Base-by-base conservation (phyloP, 2,113 vertebrate genomes). In the Prinia subflava region DNA sequence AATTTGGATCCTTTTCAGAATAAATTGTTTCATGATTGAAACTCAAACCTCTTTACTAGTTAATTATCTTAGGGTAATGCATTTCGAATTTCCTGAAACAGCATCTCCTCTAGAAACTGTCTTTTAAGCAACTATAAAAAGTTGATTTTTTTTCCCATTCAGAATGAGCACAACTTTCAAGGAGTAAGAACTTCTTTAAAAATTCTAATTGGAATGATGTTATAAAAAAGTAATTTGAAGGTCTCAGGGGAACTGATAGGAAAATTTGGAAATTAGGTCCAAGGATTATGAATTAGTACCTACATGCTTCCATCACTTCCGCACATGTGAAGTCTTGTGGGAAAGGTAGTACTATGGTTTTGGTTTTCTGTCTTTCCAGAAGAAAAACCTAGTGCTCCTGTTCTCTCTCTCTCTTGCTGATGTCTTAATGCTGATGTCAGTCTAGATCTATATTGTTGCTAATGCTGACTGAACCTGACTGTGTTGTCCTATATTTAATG, bases 51-150 rank as follows among this genome's bases (percentile, higher is more conserved):
- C 64, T 83, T 94, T 80, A 30, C 69, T 67, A 59, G 23, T 69
- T 94, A 67, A 83, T 91, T 96, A 44, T 65, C 37, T 74, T 50
- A 69, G 59, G 15, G 15, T 50, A 89, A 83, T 52, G 52, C 50
- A 63, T 83, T 91, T 91, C n/a, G 89, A 75, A 88, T 69, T 57
- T 91, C 63, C 62, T 71, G 41, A 91, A 84, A 91, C 35, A 87
- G 53, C 60, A 74, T 63, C 15, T 91, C 11, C 31, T 91, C n/a
- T 47, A 85, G 28, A 91, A 95, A 65, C 15, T 25, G 24, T 47
- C 24, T 63, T 76, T 67, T 71, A 67, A 68, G 57, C 67, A 92
- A 71, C 46, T 55, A 24, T 47, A 64, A 81, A 75, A 79, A 41
- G 35, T 85, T 90, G 15, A n/a, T 83, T 90, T 71, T 85, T 85